Base-by-base conservation (phyloP, 2,888 invertebrate species). In the Drosophila hamatofila region DNA sequence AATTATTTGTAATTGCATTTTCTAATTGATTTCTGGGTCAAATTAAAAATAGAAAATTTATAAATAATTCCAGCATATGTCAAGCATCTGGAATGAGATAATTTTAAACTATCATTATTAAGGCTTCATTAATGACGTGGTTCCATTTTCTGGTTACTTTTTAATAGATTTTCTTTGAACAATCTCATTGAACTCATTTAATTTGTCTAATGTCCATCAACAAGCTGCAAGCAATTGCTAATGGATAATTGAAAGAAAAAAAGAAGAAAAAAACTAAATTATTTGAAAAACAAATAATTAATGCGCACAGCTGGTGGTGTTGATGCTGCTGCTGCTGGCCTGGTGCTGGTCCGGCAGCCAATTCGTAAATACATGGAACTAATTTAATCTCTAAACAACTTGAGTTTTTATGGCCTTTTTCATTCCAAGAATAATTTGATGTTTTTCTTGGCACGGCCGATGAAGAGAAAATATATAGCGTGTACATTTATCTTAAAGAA, bases 301-400 rank as follows among this genome's bases (percentile, higher is more conserved):
- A 63, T 27, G 7, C 66, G 23, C 25, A 41, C 54, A 27, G 64
- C 39, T 64, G 48, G 27, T 27, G 44, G 0, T 14, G 44, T 21
- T 44, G 23, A 1, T 42, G 48, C n/a, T 48, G 27, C 0, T 30
- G 27, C 18, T 48, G 39, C 2, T 14, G 30, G 30, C 30, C 9
- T 30, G 30, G 30, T 9, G 30, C 30, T 30, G 30, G 30, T 30
- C 3, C 23, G 16, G 30, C 30, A 41, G 33, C 25, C 39, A 39
- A 64, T 37, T 23, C 46, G 37, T 16, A 14, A 33, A 63, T 27
- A 27, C 25, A 27, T 48, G 39, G n/a, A 64, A 21, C 39, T 64
- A 64, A 64, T 48, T 41, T 58, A 39, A 41, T 33, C n/a, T 64
- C 41, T 55, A 66, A 64, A 66, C 54, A 66, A 55, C n/a, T 48